A percentile compares a stretch with the other conserved stretches of the same genome.
These are phyloP conservation scores for Erynnis tages DNA, from an alignment of 2,888 invertebrate genomes.

Conservation along the genomic window DNA sequence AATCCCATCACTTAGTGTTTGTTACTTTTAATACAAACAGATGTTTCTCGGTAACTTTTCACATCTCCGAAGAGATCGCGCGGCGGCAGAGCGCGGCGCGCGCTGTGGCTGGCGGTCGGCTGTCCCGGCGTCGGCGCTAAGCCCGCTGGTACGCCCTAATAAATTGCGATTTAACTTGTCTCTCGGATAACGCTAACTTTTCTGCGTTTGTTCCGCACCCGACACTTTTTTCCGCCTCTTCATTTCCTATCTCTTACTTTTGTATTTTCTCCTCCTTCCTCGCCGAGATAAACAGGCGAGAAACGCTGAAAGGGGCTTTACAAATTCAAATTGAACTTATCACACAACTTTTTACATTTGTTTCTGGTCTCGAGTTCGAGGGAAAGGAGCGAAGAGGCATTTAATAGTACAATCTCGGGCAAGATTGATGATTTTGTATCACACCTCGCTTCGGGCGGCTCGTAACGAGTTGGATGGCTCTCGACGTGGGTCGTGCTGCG, in stretches of 20 bases:
- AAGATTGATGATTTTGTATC: constrained; percentile 82
- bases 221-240: constrained; percentile 82
- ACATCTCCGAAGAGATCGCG: constrained; percentile 6
- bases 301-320: constrained; percentile 81
- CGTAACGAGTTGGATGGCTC: constrained; percentile 77
- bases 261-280: constrained; percentile 79
- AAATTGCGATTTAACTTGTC: constrained; percentile 82
- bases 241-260: constrained; percentile 82
- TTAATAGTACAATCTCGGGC: constrained; percentile 80
- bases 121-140: constrained; percentile 53
- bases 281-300: constrained; percentile 80
- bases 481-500: constrained; percentile 76
- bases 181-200: constrained; percentile 80
- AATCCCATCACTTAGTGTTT: too few relatives aligned
- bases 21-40: background rate
- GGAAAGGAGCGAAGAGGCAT: constrained; percentile 80
- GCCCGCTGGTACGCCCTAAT: constrained; percentile 77
- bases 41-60: background rate
- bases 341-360: constrained; percentile 82
- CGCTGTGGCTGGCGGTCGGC: constrained; percentile 32
- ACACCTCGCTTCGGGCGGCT: constrained; percentile 81
- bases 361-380: constrained; percentile 79
- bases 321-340: constrained; percentile 83
- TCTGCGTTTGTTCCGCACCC: constrained; percentile 78
- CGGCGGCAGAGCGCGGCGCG: constrained; percentile 28